Percentiles rank a stretch among this genome's conserved stretches.
phyloP scores from a whole-genome alignment of 2,113 vertebrate species.

The Pluvialis apricaria region DNA sequence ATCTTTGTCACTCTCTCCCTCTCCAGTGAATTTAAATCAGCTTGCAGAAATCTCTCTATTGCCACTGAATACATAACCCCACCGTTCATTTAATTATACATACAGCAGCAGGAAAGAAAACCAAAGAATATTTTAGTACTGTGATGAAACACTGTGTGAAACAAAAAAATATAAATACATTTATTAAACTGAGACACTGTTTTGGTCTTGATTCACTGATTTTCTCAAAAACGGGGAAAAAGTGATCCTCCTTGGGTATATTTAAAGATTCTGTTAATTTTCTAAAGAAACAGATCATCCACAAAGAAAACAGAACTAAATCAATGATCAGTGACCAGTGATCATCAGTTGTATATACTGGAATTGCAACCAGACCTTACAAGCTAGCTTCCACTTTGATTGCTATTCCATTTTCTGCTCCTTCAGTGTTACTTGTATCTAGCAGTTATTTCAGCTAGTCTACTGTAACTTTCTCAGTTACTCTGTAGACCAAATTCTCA shows the following conservation, averaged over 20 bases:
- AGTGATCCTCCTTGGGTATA: not conserved
- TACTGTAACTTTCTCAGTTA: not conserved
- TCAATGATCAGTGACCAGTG: not conserved
- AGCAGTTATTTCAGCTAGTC: not conserved
- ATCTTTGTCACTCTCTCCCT: not conserved
- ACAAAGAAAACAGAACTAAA: not conserved
- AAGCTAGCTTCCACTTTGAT: not conserved
- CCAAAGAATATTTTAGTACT: not conserved
- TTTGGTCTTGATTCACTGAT: not conserved
- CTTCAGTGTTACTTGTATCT: not conserved
- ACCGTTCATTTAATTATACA: constrained; percentile 18
- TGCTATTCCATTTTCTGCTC: not conserved
- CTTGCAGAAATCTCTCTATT: constrained; percentile 10
- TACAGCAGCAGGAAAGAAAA: not conserved
- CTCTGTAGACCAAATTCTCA: not conserved
- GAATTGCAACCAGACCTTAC: not conserved
- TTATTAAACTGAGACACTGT: not conserved
- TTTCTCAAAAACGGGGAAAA: not conserved
- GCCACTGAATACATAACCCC: not conserved
- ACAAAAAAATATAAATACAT: not conserved
- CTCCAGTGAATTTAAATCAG: constrained; percentile 42
- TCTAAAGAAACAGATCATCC: not conserved
- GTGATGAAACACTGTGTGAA: not conserved
- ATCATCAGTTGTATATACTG: not conserved
- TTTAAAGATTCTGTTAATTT: not conserved